These are phyloP conservation scores for Callaeas wilsoni DNA, from an alignment of 2,113 vertebrate genomes.

Conservation along the genomic window DNA sequence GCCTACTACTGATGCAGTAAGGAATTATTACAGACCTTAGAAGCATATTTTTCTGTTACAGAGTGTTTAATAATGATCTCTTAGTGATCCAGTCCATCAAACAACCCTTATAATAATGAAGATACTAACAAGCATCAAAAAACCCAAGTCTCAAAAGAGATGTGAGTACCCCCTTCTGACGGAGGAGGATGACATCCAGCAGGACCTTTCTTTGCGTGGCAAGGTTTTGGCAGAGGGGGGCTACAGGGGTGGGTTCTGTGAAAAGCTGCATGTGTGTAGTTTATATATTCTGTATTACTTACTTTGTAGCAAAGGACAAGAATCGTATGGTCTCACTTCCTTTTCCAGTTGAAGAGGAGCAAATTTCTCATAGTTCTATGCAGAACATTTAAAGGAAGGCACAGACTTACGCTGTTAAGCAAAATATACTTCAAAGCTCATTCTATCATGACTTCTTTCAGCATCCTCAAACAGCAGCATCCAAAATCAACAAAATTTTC, in stretches of 20 bases:
- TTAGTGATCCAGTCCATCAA: background rate
- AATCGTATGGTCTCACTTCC: background rate
- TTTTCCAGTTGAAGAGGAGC: background rate
- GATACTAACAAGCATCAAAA: background rate
- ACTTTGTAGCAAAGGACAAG: background rate
- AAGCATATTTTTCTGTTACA: background rate
- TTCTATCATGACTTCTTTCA: background rate
- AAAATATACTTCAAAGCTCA: background rate
- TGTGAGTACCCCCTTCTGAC: background rate
- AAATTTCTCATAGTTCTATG: background rate
- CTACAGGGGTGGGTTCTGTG: background rate
- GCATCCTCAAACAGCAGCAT: background rate
- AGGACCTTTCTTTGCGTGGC: background rate
- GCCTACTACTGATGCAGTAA: background rate
- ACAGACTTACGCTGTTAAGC: background rate
- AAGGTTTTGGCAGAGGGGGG: background rate
- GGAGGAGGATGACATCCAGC: background rate
- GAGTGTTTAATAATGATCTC: background rate
- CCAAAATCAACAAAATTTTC: background rate
- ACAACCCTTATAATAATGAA: background rate
- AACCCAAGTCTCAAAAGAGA: background rate
- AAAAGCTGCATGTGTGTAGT: background rate
- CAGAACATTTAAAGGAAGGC: background rate
- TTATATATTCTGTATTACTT: background rate
- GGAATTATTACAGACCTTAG: background rate